Conservation (phyloP, 1,140 invertebrate genomes). For the Stegodyphus mimosarum region DNA sequence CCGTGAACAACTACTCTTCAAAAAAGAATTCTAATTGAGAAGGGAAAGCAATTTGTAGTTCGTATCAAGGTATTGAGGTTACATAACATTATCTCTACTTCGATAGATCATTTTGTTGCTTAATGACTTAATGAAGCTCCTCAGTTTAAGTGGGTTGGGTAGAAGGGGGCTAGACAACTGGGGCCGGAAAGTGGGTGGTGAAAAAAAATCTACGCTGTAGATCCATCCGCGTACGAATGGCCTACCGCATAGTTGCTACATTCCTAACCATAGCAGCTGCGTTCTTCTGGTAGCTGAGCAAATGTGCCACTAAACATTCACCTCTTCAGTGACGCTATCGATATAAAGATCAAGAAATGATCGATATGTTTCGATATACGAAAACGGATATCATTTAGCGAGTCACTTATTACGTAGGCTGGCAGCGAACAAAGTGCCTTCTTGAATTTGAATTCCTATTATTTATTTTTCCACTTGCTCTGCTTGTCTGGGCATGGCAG, state of each 20-base stretch:
- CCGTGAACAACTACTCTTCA: too few species aligned
- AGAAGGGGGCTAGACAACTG: neutral
- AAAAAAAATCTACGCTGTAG: constrained; percentile 46
- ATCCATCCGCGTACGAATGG: constrained; percentile 14
- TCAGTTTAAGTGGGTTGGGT: constrained; percentile 48
- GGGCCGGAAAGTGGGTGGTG: constrained; percentile 6
- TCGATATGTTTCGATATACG: too few species aligned
- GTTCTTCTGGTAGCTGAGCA: neutral
- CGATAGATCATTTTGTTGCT: constrained; percentile 54
- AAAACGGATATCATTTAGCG: too few species aligned
- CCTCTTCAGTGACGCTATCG: too few species aligned
- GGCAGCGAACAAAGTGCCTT: too few species aligned
- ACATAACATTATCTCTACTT: constrained; percentile 42
- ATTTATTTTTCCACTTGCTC: too few species aligned
- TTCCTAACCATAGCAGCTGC: constrained; percentile 8
- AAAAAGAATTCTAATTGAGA: constrained; percentile 29
- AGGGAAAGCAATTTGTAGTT: constrained; percentile 45
- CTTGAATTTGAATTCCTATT: too few species aligned
- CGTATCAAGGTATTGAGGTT: constrained; percentile 53
- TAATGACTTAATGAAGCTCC: constrained; percentile 58
- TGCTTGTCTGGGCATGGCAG: too few species aligned
- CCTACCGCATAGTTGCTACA: constrained; percentile 37
- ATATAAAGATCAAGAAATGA: too few species aligned
- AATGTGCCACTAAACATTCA: too few species aligned
- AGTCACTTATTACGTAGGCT: too few species aligned